phyloP scores from a whole-genome alignment of 1,140 invertebrate genomes.

The Caerostris extrusa region DNA sequence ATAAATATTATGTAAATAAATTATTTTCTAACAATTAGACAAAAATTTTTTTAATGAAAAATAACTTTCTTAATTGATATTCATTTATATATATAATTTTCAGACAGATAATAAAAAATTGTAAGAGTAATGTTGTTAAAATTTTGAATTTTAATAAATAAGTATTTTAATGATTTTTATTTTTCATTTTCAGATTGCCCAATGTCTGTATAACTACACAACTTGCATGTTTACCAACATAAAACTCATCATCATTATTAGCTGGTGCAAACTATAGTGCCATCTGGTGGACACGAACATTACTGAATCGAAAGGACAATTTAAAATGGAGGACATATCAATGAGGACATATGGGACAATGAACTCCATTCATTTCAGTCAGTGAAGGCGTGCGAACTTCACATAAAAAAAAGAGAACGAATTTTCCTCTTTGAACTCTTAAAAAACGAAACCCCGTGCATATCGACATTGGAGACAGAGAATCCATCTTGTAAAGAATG shows the following conservation, averaged over 20 bases:
- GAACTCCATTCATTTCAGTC: background rate
- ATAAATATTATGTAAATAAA: too few relatives aligned
- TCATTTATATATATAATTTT: background rate
- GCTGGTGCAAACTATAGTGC: constrained; percentile 58
- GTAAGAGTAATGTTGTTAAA: background rate
- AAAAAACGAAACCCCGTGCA: constrained; percentile 53
- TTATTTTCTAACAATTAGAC: too few relatives aligned
- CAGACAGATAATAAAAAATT: background rate
- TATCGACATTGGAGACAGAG: constrained; percentile 34
- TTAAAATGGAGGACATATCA: constrained; percentile 43
- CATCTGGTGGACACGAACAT: constrained; percentile 64
- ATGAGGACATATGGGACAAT: background rate
- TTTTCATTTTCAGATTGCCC: constrained; percentile 71
- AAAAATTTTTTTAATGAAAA: too few relatives aligned
- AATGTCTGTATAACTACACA: constrained; percentile 68
- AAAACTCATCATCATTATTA: constrained; percentile 53
- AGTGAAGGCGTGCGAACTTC: background rate
- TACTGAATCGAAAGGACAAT: background rate
- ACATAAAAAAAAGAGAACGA: background rate
- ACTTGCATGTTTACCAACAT: background rate
- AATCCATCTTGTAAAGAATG: background rate
- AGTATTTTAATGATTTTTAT: background rate
- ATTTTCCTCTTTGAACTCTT: background rate
- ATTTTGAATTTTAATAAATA: background rate
- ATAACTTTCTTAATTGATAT: background rate